These are phyloP conservation scores for Tipula vernalis DNA, from an alignment of 2,888 invertebrate species.

Conservation along the genomic window DNA sequence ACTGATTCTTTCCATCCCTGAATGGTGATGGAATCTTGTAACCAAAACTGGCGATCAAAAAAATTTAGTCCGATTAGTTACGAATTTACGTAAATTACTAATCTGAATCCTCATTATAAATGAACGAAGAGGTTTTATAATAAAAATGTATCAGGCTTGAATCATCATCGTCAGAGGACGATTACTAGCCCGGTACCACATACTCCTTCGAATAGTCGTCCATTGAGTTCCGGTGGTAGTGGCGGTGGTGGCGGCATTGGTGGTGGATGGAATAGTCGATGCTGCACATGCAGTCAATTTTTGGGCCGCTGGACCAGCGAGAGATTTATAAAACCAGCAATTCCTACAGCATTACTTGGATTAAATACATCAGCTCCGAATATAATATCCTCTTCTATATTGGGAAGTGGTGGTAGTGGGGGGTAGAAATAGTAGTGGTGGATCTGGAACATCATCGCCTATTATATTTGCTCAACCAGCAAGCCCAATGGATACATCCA, in stretches of 20 bases:
- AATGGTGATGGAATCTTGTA: too few species aligned
- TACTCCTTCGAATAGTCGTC: constrained; percentile 78
- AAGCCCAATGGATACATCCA: constrained; percentile 63
- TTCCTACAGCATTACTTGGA: constrained; percentile 47
- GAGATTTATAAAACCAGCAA: constrained; percentile 76
- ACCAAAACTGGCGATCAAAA: too few species aligned
- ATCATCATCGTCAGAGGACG: constrained; percentile 67
- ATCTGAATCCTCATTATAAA: constrained; percentile 90
- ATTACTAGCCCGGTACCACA: constrained; percentile 80
- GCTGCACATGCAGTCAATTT: constrained; percentile 58
- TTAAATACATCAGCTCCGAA: constrained; percentile 38
- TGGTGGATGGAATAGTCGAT: constrained; percentile 41
- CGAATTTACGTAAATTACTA: too few species aligned
- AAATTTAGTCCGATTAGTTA: too few species aligned
- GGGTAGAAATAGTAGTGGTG: constrained; percentile 11
- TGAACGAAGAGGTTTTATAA: constrained; percentile 95
- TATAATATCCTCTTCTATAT: constrained; percentile 22
- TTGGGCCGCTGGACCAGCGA: constrained; percentile 58
- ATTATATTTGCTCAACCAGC: constrained; percentile 44
- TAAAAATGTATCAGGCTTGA: constrained; percentile 57
- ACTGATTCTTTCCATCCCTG: too few species aligned
- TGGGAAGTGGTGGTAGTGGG: constrained; percentile 10
- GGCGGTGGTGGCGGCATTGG: constrained; percentile 19
- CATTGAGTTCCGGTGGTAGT: constrained; percentile 69
- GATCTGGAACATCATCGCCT: constrained; percentile 18